A percentile compares a stretch with the other conserved stretches of the same genome.
Evolutionary conservation across 2,888 invertebrate genomes (phyloP).

Genomic region (Cotesia congregata): DNA sequence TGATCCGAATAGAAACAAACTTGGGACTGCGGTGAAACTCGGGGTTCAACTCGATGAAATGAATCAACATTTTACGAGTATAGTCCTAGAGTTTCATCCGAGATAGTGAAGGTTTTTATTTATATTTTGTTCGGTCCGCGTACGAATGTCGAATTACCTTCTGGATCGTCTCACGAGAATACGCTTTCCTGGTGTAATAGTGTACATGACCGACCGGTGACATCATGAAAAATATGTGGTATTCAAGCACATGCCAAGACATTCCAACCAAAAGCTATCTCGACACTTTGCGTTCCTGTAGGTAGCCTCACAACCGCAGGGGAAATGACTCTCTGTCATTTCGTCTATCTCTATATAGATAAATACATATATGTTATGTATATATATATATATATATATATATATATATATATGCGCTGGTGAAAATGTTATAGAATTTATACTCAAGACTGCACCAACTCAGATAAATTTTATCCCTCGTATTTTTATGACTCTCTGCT

Average conservation of each 20-base stretch:
- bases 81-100: too few species aligned
- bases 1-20: constrained; percentile 3
- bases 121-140: not conserved
- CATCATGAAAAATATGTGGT: constrained; percentile 41
- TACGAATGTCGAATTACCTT: constrained; percentile 13
- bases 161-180: constrained; percentile 15
- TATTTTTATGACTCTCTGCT: constrained; percentile 48
- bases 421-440: constrained; percentile 57
- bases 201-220: not conserved
- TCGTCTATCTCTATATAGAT: constrained; percentile 19
- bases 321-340: constrained; percentile 30
- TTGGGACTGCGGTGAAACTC: not conserved
- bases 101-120: not conserved
- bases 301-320: constrained; percentile 27
- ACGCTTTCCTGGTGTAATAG: not conserved
- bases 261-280: constrained; percentile 36
- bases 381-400: not conserved
- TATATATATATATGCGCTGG: constrained; percentile 50
- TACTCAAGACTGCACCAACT: constrained; percentile 56
- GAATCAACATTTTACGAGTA: not conserved
- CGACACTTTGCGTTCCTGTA: constrained; percentile 37
- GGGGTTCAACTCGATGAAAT: not conserved
- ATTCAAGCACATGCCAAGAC: constrained; percentile 38
- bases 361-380: not conserved
- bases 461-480: constrained; percentile 61